Evolutionary conservation across 2,888 invertebrate genomes (phyloP).

Genomic region (Onchidella celtica): DNA sequence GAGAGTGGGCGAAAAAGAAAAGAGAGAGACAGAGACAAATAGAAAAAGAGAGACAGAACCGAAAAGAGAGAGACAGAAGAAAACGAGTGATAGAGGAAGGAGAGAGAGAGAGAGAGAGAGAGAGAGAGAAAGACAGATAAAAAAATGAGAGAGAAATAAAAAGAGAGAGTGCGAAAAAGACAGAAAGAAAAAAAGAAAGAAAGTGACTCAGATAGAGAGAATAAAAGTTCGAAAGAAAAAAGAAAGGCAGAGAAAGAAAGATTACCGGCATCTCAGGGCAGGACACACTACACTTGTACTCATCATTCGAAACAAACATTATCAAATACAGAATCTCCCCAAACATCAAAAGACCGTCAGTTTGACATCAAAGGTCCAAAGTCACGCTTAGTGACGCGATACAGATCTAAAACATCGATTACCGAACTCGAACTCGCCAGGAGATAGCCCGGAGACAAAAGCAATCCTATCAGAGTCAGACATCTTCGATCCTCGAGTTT

Average conservation of each 20-base stretch:
- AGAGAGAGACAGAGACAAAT: neutral
- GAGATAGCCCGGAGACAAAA: too few species aligned
- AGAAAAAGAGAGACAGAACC: constrained; percentile 22
- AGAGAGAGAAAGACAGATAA: neutral
- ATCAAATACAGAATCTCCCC: too few species aligned
- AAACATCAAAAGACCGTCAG: too few species aligned
- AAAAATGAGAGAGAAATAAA: constrained; percentile 11
- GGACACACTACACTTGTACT: constrained; percentile 32
- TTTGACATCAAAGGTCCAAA: too few species aligned
- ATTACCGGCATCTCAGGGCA: constrained; percentile 48
- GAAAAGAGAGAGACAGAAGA: neutral
- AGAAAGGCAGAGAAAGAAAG: constrained; percentile 48
- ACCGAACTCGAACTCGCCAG: too few species aligned
- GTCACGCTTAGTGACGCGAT: too few species aligned
- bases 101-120: neutral
- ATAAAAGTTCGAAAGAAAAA: constrained; percentile 6
- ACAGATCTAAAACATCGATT: too few species aligned
- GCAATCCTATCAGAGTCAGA: too few species aligned
- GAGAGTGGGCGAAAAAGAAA: neutral
- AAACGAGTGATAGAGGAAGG: neutral
- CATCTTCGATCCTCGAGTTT: too few species aligned
- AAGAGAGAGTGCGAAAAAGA: neutral
- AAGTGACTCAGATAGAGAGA: neutral
- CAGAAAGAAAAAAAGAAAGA: constrained; percentile 15
- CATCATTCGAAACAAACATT: too few species aligned